phyloP scores from a whole-genome alignment of 2,797 vertebrate species.

The Enteromius trimaculatus region DNA sequence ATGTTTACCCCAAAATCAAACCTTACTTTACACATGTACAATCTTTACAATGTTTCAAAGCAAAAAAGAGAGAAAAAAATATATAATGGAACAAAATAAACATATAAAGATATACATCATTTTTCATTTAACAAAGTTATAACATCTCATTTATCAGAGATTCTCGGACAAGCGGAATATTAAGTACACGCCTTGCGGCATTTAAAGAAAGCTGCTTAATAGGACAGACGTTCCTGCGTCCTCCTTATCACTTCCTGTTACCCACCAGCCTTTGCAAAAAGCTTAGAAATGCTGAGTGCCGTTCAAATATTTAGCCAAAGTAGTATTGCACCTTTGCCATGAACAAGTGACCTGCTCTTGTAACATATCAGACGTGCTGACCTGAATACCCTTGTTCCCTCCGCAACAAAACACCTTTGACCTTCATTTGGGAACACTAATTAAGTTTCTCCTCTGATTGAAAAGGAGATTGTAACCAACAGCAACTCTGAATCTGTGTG shows the following conservation, averaged over 20 bases:
- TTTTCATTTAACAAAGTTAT: conserved; percentile 68
- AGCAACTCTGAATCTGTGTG: conserved; percentile 40
- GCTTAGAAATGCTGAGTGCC: conserved; percentile 50
- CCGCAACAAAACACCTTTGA: conserved; percentile 58
- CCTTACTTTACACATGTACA: conserved; percentile 83
- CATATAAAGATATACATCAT: conserved; percentile 62
- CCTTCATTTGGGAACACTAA: conserved; percentile 45
- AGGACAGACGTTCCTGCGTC: conserved; percentile 65
- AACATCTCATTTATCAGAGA: conserved; percentile 73
- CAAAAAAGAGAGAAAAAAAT: conserved; percentile 49
- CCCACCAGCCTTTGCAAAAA: conserved; percentile 59
- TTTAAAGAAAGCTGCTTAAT: conserved; percentile 71
- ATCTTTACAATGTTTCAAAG: conserved; percentile 64
- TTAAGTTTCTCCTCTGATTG: conserved; percentile 27
- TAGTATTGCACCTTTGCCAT: conserved; percentile 65
- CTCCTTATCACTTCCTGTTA: conserved; percentile 56
- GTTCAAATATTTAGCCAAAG: conserved; percentile 56
- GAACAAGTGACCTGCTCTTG: conserved; percentile 53
- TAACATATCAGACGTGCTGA: conserved; percentile 46
- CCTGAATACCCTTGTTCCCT: conserved; percentile 54
- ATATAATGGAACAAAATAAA: conserved; percentile 58
- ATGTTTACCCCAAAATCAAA: conserved; percentile 78
- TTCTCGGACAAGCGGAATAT: conserved; percentile 64
- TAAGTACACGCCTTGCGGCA: conserved; percentile 66
- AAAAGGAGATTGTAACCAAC: conserved; percentile 24